Conservation (phyloP, 2,888 invertebrate species). For the Aplocera efformata region DNA sequence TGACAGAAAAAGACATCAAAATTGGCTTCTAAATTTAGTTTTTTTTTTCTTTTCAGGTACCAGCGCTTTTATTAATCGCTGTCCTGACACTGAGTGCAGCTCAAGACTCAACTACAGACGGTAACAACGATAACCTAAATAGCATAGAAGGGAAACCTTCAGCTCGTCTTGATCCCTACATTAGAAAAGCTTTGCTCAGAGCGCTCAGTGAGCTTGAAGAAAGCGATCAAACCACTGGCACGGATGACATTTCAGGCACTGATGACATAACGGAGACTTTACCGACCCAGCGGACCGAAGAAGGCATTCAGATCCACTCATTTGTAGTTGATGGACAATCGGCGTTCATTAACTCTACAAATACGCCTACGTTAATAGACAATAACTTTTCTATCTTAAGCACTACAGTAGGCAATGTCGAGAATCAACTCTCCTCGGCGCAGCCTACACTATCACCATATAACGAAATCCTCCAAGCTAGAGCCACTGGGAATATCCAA, state of each 20-base stretch:
- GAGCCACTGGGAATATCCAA: conserved; percentile 56
- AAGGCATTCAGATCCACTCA: conserved; percentile 79
- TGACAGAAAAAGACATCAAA: too few species aligned
- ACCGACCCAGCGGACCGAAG: conserved; percentile 41
- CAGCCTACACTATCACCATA: conserved; percentile 62
- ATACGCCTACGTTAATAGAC: conserved; percentile 56
- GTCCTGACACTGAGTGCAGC: conserved; percentile 47
- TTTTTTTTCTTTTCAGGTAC: conserved; percentile 46
- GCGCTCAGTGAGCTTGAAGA: conserved; percentile 88
- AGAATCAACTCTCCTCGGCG: conserved; percentile 61
- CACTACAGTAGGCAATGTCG: conserved; percentile 71
- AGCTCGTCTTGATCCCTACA: conserved; percentile 85
- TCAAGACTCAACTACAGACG: conserved; percentile 52
- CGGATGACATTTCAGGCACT: conserved; percentile 60
- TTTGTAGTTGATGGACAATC: conserved; percentile 74
- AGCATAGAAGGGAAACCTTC: conserved; percentile 74
- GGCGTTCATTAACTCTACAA: conserved; percentile 55
- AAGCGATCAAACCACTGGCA: conserved; percentile 72
- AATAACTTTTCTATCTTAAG: conserved; percentile 67
- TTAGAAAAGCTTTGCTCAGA: conserved; percentile 87
- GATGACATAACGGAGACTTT: conserved; percentile 57
- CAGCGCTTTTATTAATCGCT: conserved; percentile 49
- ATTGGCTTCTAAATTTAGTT: not conserved
- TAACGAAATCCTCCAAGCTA: conserved; percentile 66
- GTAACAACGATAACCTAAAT: conserved; percentile 60